Evolutionary conservation across 2,888 invertebrate species (phyloP), one percentile per base, ranked within the genome.

Genomic region (Capitulum mitella): DNA sequence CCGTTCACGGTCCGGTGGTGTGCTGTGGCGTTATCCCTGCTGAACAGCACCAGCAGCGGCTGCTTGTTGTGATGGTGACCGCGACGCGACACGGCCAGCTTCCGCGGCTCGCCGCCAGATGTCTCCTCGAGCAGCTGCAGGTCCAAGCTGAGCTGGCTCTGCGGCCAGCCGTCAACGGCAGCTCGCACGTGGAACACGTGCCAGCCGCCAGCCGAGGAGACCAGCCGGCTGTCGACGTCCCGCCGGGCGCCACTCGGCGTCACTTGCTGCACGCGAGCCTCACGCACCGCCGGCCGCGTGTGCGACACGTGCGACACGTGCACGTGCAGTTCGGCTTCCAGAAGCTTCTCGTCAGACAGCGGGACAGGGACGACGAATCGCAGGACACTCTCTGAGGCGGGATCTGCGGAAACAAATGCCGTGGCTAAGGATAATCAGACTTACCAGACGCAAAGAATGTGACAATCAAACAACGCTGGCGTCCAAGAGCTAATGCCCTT

Each of bases 331-430:
- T 96, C 94, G 6, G 96, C 94, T 74, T 93, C 94, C 84, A 92
- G 92, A 80, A 95, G 88, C 79, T 88, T 87, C 86, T 97, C 97
- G 79, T 89, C 89, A 37, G 85, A 83, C 26, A 95, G 95, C 82
- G 96, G 90, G 82, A 89, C 90, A 82, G 89, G 89, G 83, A 95
- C 86, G 86, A 95, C 92, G 89, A 97, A 97, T 85, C 89, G 90
- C 83, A 94, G 64, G 2, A 32, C 10, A 88, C 26, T 77, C 75
- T 80, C 74, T 2, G n/a, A 74, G 14, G 29, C n/a, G n/a, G n/a
- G n/a, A n/a, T n/a, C n/a, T n/a, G n/a, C n/a, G n/a, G n/a, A n/a
- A n/a, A n/a, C n/a, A n/a, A n/a, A n/a, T n/a, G n/a, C n/a, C n/a
- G n/a, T n/a, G n/a, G n/a, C n/a, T n/a, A n/a, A n/a, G n/a, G n/a